Base-by-base conservation (phyloP, 2,797 vertebrate genomes). In the Xenopus petersii region DNA sequence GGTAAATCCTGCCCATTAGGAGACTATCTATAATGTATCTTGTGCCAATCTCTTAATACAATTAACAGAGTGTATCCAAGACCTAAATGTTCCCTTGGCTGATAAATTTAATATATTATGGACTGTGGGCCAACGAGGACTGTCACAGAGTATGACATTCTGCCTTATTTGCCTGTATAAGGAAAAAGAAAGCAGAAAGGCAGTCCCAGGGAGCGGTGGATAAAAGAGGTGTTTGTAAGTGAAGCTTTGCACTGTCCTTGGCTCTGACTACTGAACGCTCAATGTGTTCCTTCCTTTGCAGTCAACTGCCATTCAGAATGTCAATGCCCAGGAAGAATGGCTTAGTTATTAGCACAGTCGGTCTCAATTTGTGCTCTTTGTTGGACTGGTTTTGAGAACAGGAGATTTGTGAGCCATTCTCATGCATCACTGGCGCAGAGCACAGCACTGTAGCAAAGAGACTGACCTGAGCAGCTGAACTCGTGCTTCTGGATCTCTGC, bases 401-500 rank as follows among this genome's bases (percentile, higher is more conserved):
- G 56, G 68, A 10, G 55, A 70, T 60, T 33, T 47, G 68, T 59
- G 30, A 47, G 36, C 5, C 10, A 70, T 59, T 59, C 7, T 36
- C 12, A 69, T 36, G 26, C 30, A 36, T 36, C 42, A 70, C 12
- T 21, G 65, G 12, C 10, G 56, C 42, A 21, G n/a, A 30, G 26
- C 26, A 30, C 2, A 72, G 51, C 12, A 33, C 49, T 47, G 33
- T 12, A 68, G 62, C 36, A 62, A 62, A 17, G 8, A 67, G 26
- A 76, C 89, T 85, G 88, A 99, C 98, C 96, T 15, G 95, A 93
- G 83, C 98, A 99, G 88, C 87, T 92, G 90, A 99, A 98, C 85
- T 99, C 96, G 0, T 94, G 95, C 83, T 98, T 98, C 90, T 98
- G 97, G 77, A 99, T 91, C 84, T 99, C 96, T 0, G 98, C 96